Percentiles rank a stretch among this genome's conserved stretches.
Evolutionary conservation across 2,113 vertebrate species (phyloP).

Genomic region (Pelobates fuscus): DNA sequence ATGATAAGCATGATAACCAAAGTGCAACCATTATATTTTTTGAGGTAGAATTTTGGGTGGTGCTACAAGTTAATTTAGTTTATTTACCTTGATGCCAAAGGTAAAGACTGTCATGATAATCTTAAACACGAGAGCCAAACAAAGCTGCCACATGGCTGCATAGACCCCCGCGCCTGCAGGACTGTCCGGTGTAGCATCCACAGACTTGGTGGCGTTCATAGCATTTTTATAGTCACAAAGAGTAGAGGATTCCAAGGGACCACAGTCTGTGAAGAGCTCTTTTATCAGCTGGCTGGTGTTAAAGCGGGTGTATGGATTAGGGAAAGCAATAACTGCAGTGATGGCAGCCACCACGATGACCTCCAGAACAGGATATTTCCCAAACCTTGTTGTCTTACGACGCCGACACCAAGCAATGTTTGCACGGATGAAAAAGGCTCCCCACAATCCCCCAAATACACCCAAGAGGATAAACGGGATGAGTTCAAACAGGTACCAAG

Average conservation of each 20-base stretch:
- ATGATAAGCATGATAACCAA: too few relatives aligned
- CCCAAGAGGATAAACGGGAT: slow-evolving; percentile 96
- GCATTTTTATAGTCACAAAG: slow-evolving; percentile 95
- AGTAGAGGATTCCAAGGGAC: slow-evolving; percentile 91
- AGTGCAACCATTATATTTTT: too few relatives aligned
- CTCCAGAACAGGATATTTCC: slow-evolving; percentile 94
- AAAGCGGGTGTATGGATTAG: slow-evolving; percentile 93
- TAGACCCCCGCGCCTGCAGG: slow-evolving; percentile 91
- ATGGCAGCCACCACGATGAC: slow-evolving; percentile 93
- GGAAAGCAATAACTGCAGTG: slow-evolving; percentile 92
- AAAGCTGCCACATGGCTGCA: slow-evolving; percentile 95
- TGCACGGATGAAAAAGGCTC: slow-evolving; percentile 95
- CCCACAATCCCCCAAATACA: slow-evolving; percentile 97
- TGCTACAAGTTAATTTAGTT: too few relatives aligned
- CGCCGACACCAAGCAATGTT: slow-evolving; percentile 96
- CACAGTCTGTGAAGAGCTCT: slow-evolving; percentile 96
- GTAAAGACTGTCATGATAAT: slow-evolving; percentile 99
- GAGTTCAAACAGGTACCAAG: slow-evolving; percentile 98
- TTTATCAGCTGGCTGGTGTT: slow-evolving; percentile 98
- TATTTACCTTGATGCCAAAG: slow-evolving; percentile 94
- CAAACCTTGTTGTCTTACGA: slow-evolving; percentile 93
- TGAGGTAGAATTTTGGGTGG: too few relatives aligned
- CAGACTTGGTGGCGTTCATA: slow-evolving; percentile 90
- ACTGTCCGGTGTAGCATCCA: slow-evolving; percentile 84
- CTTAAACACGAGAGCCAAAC: slow-evolving; percentile 95